phyloP scores from a whole-genome alignment of 2,113 vertebrate species.

The Uria lomvia region DNA sequence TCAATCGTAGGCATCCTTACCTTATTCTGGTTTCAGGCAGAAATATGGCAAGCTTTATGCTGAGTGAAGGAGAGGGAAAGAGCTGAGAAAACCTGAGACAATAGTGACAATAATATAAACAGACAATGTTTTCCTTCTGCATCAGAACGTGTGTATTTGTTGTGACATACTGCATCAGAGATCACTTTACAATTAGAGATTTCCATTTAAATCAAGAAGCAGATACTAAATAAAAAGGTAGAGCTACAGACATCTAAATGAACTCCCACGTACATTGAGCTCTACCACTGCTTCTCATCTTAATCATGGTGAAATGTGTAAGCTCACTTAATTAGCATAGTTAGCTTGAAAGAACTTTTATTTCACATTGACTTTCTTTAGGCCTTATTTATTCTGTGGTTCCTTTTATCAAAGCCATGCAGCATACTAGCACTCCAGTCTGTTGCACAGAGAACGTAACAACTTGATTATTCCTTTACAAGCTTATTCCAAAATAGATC shows the following conservation, averaged over 20 bases:
- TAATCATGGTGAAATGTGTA: neutral
- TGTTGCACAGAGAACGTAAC: neutral
- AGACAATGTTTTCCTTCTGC: neutral
- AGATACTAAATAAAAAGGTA: neutral
- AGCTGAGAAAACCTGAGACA: neutral
- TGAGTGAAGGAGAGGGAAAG: neutral
- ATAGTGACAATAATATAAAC: neutral
- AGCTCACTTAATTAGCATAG: neutral
- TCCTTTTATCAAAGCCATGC: neutral
- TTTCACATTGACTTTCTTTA: neutral
- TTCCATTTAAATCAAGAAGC: neutral
- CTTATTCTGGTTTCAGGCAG: neutral
- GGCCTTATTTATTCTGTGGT: neutral
- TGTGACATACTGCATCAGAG: neutral
- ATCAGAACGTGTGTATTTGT: neutral
- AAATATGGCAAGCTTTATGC: neutral
- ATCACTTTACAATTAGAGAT: conserved; percentile 7
- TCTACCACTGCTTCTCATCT: neutral
- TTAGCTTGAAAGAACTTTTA: neutral
- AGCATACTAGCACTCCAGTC: neutral
- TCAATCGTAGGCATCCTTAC: neutral
- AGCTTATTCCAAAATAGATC: neutral
- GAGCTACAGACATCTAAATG: neutral
- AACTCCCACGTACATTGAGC: neutral
- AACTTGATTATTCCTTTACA: neutral